Conservation (phyloP, 1,140 invertebrate species). For the Aphaenogaster floridana region DNA sequence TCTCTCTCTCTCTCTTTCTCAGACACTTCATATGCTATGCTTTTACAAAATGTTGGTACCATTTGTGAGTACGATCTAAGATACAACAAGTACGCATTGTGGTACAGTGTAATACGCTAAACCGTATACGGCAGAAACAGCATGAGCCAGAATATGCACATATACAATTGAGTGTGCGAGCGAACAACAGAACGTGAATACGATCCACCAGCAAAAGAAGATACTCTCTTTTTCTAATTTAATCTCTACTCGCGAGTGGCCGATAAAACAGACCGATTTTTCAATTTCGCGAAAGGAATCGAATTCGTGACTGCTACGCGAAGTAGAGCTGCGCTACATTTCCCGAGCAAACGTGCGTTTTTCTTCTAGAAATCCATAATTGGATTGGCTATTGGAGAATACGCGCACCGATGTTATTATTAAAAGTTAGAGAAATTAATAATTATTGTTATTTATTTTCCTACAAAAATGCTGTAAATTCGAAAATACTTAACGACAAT, state of each 20-base stretch:
- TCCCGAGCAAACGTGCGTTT: conserved; percentile 30
- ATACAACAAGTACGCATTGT: background rate
- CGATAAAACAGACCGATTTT: conserved; percentile 59
- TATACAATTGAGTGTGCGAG: conserved; percentile 59
- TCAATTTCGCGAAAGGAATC: conserved; percentile 61
- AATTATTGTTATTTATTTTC: background rate
- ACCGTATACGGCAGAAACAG: conserved; percentile 39
- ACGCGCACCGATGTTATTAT: background rate
- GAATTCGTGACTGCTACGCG: conserved; percentile 58
- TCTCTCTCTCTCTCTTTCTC: background rate
- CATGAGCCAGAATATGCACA: conserved; percentile 53
- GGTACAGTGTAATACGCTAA: conserved; percentile 30
- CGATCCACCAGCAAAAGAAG: conserved; percentile 33
- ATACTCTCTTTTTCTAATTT: conserved; percentile 64
- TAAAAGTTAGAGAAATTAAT: conserved; percentile 14
- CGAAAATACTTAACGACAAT: background rate
- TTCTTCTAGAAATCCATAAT: conserved; percentile 45
- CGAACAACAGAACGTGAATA: conserved; percentile 33
- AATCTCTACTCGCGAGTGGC: conserved; percentile 53
- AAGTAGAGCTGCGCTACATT: conserved; percentile 38
- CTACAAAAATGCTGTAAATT: background rate
- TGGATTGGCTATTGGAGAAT: background rate
- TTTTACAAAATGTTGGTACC: conserved; percentile 19
- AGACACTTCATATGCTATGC: no score
- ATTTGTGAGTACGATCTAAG: conserved; percentile 15